A percentile compares a stretch with the other conserved stretches of the same genome.
These are phyloP conservation scores for Rhaphigaster nebulosa DNA, from an alignment of 2,888 invertebrate genomes.

Conservation along the genomic window DNA sequence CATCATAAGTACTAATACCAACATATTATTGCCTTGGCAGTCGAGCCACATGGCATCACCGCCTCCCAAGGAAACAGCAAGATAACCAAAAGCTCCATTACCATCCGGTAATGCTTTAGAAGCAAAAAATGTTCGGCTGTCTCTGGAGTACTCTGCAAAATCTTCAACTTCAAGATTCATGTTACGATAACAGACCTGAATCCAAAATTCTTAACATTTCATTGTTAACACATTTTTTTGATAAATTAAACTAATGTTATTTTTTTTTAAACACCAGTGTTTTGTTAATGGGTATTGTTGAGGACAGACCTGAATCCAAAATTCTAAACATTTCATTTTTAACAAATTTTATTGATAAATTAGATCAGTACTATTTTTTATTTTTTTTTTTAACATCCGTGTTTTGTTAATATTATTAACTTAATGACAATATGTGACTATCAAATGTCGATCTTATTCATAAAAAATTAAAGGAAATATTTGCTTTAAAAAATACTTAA, in stretches of 20 bases:
- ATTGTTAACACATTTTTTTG: neutral
- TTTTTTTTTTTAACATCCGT: no score
- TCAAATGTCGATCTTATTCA: no score
- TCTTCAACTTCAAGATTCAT: constrained; percentile 44
- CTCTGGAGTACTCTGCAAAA: constrained; percentile 45
- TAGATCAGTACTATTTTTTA: neutral
- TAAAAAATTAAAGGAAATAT: neutral
- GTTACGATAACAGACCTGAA: constrained; percentile 38
- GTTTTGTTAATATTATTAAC: no score
- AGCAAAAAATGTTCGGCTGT: constrained; percentile 51
- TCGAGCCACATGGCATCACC: constrained; percentile 47
- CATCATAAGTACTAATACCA: neutral
- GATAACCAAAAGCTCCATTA: constrained; percentile 50
- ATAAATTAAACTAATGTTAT: neutral
- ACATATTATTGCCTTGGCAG: constrained; percentile 12
- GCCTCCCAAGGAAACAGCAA: constrained; percentile 44
- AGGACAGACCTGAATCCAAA: constrained; percentile 41
- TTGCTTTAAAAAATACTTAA: neutral
- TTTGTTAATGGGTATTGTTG: no score
- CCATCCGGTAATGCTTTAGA: constrained; percentile 32
- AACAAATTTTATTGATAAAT: neutral
- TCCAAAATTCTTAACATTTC: neutral
- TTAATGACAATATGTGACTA: no score
- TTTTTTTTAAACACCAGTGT: neutral
- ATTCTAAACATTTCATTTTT: neutral